Base-by-base conservation (phyloP, 53 echinoderm and acorn worm species). In the Mesocentrotus franciscanus region DNA sequence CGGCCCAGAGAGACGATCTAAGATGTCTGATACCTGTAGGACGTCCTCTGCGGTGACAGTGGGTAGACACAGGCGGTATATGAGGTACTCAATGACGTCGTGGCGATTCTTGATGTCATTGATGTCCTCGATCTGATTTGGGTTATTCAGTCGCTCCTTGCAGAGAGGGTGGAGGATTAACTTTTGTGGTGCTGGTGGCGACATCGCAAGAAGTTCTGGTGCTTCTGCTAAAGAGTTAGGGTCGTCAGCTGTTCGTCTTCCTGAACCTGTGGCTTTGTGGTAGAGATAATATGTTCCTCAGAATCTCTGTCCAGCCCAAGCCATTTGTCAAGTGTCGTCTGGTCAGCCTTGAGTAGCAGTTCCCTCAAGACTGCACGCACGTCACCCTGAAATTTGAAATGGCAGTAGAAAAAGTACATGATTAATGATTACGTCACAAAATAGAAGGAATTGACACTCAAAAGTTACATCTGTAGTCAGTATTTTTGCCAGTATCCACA, bases 11-110 rank as follows among this genome's bases (percentile, higher is more conserved):
- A 74, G 29, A 74, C 42, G 35, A 55, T 85, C 85, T 12, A 60
- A 29, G 56, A 90, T 90, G 11, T 10, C 60, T 14, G 90, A 56
- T 39, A 90, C 42, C 5, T 55, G 56, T 14, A 7, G 9, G 42
- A 92, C 24, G 24, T 92, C 92, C 39, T 92, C 56, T 9, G 22
- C 72, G 62, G 74, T 72, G 22, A 92, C 56, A 24, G 72, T 22
- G 7, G 93, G 93, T 27, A 32, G 79, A 11, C 93, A 93, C 10
- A 93, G 93, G 18, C 81, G 78, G 24, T 93, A 78, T 33, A 93
- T 60, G 18, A 93, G 79, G 61, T 93, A 93, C 20, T 74, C 75
- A 1, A 92, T 70, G 92, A 92, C 74, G 42, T 92, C 92, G 3
- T n/a, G 71, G 17, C 26, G 71, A 36, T 10, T 92, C 55, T 42